Percentiles rank a stretch among this genome's conserved stretches.
Evolutionary conservation across 2,888 invertebrate genomes (phyloP).

Genomic region (Operophtera brumata): DNA sequence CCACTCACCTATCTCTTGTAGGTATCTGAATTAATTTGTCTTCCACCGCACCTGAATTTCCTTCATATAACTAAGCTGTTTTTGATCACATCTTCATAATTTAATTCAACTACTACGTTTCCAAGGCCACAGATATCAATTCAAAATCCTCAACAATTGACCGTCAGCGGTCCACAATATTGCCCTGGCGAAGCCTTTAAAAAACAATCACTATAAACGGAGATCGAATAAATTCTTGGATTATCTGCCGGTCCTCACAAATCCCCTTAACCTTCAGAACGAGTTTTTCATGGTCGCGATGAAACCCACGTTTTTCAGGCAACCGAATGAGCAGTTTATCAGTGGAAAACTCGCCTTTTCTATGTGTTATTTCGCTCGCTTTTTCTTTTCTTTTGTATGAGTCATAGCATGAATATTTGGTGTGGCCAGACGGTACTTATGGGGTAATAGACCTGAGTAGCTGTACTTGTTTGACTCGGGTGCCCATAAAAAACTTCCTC

Average conservation of each 20-base stretch:
- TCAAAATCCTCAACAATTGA: constrained; percentile 13
- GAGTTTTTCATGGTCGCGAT: constrained; percentile 1
- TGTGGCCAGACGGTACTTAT: not conserved
- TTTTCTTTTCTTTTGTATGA: too few relatives aligned
- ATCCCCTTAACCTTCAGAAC: constrained; percentile 16
- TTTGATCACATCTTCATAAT: not conserved
- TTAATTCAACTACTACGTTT: too few relatives aligned
- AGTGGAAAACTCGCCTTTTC: not conserved
- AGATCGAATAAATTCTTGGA: constrained; percentile 31
- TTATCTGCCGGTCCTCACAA: constrained; percentile 23
- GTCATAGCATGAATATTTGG: not conserved
- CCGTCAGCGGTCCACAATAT: constrained; percentile 7
- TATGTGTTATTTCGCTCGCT: too few relatives aligned
- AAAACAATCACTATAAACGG: constrained; percentile 35
- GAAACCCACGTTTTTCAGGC: not conserved
- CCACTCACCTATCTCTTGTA: not conserved
- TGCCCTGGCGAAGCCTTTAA: constrained; percentile 32
- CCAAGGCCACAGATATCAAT: not conserved
- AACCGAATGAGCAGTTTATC: not conserved
- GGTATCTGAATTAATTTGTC: too few relatives aligned
- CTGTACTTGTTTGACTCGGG: too few relatives aligned
- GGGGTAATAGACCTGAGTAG: too few relatives aligned
- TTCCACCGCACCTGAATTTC: too few relatives aligned
- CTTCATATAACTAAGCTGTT: too few relatives aligned
- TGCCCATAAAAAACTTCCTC: too few relatives aligned